A percentile compares a stretch with the other conserved stretches of the same genome.
phyloP scores from a whole-genome alignment of 2,797 vertebrate species.

The Lemur catta region DNA sequence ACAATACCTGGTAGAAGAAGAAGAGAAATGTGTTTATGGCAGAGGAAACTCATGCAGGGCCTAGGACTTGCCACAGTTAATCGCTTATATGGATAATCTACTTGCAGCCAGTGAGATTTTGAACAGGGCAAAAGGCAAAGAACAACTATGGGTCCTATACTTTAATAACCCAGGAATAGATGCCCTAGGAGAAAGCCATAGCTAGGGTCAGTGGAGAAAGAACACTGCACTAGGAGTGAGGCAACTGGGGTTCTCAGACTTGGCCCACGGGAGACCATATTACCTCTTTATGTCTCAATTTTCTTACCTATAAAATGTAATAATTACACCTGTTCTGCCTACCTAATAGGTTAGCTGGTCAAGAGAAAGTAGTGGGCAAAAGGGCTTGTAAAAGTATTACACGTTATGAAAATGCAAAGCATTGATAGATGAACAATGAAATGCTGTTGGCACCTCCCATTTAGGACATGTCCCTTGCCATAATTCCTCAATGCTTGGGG shows the following conservation, averaged over 20 bases:
- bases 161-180: background rate
- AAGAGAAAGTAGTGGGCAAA: background rate
- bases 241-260: conserved; percentile 1
- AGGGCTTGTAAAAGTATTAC: background rate
- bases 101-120: conserved; percentile 11
- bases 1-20: conserved; percentile 18
- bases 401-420: background rate
- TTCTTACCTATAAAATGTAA: conserved; percentile 1
- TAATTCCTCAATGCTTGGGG: background rate
- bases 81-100: background rate
- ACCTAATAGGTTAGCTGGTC: background rate
- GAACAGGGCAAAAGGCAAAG: conserved; percentile 31
- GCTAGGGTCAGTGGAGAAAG: background rate
- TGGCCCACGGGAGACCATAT: background rate
- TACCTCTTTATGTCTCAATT: background rate
- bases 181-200: background rate
- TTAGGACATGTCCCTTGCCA: background rate
- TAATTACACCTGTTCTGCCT: background rate
- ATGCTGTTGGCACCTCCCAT: background rate
- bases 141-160: background rate
- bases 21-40: conserved; percentile 35
- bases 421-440: background rate
- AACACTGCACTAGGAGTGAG: background rate
- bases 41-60: background rate
- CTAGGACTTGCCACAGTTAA: background rate